Base-by-base conservation (phyloP, 2,888 invertebrate genomes). In the Nephrotoma flavescens region DNA sequence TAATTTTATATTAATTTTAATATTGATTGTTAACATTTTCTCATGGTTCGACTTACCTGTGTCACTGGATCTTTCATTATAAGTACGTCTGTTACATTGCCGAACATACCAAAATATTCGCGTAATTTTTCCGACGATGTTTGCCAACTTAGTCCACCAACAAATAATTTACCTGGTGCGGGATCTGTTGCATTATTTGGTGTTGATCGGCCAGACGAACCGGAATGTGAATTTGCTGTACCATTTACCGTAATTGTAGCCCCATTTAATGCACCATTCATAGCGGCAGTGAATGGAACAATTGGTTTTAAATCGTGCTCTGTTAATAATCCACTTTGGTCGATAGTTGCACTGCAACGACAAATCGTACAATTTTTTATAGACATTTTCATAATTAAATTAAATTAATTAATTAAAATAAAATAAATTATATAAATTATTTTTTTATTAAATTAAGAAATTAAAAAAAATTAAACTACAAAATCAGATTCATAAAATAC, bases 41-140 rank as follows among this genome's bases (percentile, higher is more conserved):
- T 42, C n/a, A 42, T 19, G 45, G 86, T 71, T 41, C 44, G 86
- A 11, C 19, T 83, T 93, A 97, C 97, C 96, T 97, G 97, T 88
- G 97, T 97, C 57, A 97, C 96, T 0, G 97, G 97, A 92, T 97
- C 97, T 93, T 97, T 97, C 97, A 97, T 97, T 90, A 97, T 97
- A 88, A 97, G 94, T 87, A 97, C 97, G 91, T 97, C 97, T 45
- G 97, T 96, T 88, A 97, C 97, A 5, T 96, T 95, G 87, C 97
- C 97, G 89, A 97, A 97, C 95, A 97, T 96, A 87, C 96, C 96
- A 89, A 97, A 97, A 92, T 97, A 97, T 90, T 97, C 97, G 89
- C 96, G 93, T n/a, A 97, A 94, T 91, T 97, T 97, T 91, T 97
- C 97, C 87, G 96, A 96, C 90, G 97, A 96, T 19, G 97, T 97